Conservation (phyloP, 2,888 invertebrate species). For the Gortyna flavago region DNA sequence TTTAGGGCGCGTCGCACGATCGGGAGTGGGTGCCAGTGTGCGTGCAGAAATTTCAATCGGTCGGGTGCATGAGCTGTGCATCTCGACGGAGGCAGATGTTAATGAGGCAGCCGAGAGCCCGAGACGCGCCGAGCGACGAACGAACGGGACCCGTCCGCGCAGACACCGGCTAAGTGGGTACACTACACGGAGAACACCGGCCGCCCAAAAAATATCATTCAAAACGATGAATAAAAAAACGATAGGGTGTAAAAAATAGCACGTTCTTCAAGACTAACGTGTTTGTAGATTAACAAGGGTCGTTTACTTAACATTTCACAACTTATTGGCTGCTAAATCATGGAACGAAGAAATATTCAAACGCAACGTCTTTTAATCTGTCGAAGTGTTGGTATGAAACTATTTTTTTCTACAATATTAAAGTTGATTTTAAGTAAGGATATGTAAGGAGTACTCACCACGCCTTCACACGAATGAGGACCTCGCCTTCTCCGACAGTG, state of each 20-base stretch:
- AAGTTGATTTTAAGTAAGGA: conserved; percentile 28
- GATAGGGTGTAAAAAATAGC: conserved; percentile 26
- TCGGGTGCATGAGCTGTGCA: conserved; percentile 74
- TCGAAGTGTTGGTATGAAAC: conserved; percentile 10
- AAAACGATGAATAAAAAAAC: conserved; percentile 22
- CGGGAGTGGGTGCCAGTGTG: conserved; percentile 76
- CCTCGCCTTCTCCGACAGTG: conserved; percentile 92
- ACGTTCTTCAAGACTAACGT: conserved; percentile 21
- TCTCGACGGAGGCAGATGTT: conserved; percentile 82
- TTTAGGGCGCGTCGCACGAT: conserved; percentile 76
- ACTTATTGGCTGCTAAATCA: conserved; percentile 15
- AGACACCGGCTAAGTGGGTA: conserved; percentile 65
- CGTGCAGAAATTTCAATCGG: conserved; percentile 82
- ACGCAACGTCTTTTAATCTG: conserved; percentile 48
- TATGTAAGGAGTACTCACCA: conserved; percentile 92
- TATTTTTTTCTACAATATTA: neutral
- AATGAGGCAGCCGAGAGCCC: conserved; percentile 75
- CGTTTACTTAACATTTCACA: conserved; percentile 37
- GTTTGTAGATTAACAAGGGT: conserved; percentile 9
- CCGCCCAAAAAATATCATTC: conserved; percentile 48
- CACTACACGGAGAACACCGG: conserved; percentile 54
- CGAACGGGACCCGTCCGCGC: conserved; percentile 70
- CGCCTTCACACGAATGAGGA: conserved; percentile 95
- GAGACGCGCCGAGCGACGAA: conserved; percentile 53
- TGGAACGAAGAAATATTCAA: conserved; percentile 41